Evolutionary conservation across 1,140 invertebrate genomes (phyloP).

Genomic region (Hycleus cichorii): DNA sequence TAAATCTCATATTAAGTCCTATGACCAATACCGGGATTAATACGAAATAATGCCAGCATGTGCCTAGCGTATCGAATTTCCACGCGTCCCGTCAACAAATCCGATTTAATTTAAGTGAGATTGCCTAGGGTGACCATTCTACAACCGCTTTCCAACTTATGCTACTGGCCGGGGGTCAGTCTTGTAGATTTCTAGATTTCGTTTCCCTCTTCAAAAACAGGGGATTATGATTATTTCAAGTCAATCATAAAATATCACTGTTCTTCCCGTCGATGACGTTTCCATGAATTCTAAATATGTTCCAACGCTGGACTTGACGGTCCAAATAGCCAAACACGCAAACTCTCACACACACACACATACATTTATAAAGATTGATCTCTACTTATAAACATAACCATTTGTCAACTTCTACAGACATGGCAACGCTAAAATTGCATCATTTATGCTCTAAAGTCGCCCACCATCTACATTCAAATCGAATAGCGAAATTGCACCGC

Average conservation of each 20-base stretch:
- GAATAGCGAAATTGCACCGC: constrained; percentile 1
- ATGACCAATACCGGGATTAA: constrained; percentile 38
- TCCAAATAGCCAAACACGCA: not conserved
- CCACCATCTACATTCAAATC: constrained; percentile 1
- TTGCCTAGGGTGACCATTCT: constrained; percentile 25
- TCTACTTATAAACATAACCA: constrained; percentile 15
- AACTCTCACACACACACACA: constrained; percentile 1
- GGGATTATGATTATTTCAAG: constrained; percentile 23
- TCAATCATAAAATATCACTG: constrained; percentile 39
- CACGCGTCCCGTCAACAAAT: constrained; percentile 27
- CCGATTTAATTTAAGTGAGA: constrained; percentile 34
- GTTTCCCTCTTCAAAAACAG: constrained; percentile 1
- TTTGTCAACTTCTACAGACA: constrained; percentile 12
- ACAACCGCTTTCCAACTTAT: too few species aligned
- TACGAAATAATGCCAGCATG: constrained; percentile 26
- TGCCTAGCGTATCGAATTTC: constrained; percentile 25
- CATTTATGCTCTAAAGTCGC: constrained; percentile 8
- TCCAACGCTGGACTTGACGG: constrained; percentile 2
- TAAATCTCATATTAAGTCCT: constrained; percentile 36
- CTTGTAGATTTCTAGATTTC: constrained; percentile 7
- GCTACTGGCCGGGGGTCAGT: too few species aligned
- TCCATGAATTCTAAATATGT: constrained; percentile 30
- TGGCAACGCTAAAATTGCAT: constrained; percentile 10
- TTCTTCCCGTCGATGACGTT: constrained; percentile 30
- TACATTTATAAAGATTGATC: constrained; percentile 17